These are phyloP conservation scores for Bradypodion ventrale DNA, from an alignment of 2,797 vertebrate species.

Conservation along the genomic window DNA sequence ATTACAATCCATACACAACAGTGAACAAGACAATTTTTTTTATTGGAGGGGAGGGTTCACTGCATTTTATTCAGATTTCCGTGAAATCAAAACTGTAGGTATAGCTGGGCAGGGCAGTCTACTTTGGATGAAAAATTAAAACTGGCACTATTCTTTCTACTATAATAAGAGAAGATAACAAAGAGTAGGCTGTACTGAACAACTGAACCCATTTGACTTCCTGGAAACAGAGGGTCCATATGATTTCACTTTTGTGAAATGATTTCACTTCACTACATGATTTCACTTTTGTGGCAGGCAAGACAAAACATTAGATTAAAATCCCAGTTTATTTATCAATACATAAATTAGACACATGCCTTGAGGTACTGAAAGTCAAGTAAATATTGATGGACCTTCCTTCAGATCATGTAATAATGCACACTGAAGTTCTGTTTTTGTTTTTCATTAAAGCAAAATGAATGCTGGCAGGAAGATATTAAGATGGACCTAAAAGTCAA, in stretches of 20 bases:
- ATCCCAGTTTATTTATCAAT: neutral
- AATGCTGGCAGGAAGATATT: neutral
- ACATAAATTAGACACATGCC: rapidly evolving
- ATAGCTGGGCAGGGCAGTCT: neutral
- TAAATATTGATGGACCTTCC: neutral
- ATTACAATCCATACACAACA: too few relatives aligned
- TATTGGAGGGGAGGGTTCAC: too few relatives aligned
- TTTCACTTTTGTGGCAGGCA: neutral
- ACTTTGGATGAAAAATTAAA: too few relatives aligned
- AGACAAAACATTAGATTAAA: neutral
- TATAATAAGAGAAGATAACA: neutral
- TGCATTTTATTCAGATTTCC: neutral
- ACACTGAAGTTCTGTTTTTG: neutral
- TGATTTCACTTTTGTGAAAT: neutral
- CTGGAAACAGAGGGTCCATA: neutral
- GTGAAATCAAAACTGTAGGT: neutral
- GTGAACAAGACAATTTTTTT: too few relatives aligned
- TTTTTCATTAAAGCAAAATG: neutral
- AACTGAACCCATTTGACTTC: neutral
- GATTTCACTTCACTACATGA: neutral
- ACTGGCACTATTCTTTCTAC: too few relatives aligned
- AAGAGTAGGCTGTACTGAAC: neutral
- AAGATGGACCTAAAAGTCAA: neutral
- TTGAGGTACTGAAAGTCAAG: rapidly evolving
- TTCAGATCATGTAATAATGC: rapidly evolving